Percentiles rank a stretch among this genome's conserved stretches.
Evolutionary conservation across 1,140 invertebrate species (phyloP).

Genomic region (Dendroctonus valens): DNA sequence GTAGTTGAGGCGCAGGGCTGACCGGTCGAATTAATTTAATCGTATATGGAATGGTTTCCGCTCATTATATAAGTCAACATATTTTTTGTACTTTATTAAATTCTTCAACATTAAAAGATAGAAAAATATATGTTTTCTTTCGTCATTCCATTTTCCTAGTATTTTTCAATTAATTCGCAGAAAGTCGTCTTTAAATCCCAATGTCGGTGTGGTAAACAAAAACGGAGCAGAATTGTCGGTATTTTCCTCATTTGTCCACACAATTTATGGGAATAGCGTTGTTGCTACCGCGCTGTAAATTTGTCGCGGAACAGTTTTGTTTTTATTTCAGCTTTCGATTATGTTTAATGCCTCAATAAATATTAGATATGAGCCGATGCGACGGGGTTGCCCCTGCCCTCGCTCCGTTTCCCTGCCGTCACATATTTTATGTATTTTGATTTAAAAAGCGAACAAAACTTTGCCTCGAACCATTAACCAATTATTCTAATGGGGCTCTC

Average conservation of each 20-base stretch:
- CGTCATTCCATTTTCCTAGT: too few species aligned
- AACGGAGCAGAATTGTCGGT: too few species aligned
- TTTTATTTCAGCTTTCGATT: slow-evolving; percentile 12
- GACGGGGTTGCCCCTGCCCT: neutral
- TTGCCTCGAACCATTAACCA: slow-evolving; percentile 6
- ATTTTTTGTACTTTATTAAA: too few species aligned
- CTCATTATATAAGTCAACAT: too few species aligned
- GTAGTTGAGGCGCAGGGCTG: too few species aligned
- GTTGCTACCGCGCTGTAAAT: slow-evolving; percentile 9
- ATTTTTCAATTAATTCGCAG: too few species aligned
- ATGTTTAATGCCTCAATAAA: slow-evolving; percentile 11
- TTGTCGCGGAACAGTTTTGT: slow-evolving; percentile 2
- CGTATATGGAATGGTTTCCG: too few species aligned
- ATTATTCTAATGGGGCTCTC: slow-evolving; percentile 11
- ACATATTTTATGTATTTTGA: slow-evolving; percentile 11
- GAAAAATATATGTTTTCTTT: too few species aligned
- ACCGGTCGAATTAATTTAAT: too few species aligned
- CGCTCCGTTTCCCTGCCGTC: neutral
- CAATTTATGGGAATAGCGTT: slow-evolving; percentile 8
- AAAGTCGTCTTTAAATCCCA: too few species aligned
- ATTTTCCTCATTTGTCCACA: neutral
- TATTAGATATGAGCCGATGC: slow-evolving; percentile 7
- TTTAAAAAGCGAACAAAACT: slow-evolving; percentile 7
- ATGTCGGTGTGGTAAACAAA: too few species aligned
- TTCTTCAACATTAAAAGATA: too few species aligned